phyloP scores from a whole-genome alignment of 1,140 invertebrate species.

The Sycobia sp. region DNA sequence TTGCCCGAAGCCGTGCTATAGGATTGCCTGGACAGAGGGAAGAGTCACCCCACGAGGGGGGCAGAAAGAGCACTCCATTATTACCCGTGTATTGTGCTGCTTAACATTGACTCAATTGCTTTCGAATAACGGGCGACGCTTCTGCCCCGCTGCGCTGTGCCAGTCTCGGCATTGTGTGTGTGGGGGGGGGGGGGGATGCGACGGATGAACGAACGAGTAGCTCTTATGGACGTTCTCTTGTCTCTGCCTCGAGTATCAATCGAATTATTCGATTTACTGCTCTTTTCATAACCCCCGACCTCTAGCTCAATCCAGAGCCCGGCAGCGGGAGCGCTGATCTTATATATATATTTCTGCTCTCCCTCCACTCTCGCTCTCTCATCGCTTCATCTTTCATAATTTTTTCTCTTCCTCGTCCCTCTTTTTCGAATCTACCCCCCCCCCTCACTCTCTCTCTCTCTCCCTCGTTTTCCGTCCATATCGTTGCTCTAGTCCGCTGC shows the following conservation, averaged over 20 bases:
- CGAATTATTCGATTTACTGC: conserved; percentile 61
- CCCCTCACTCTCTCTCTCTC: background rate
- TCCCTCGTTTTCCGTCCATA: no score
- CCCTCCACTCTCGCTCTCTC: background rate
- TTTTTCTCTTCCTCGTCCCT: background rate
- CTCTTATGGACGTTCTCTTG: conserved; percentile 29
- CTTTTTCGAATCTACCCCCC: background rate
- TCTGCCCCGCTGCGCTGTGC: conserved; percentile 8
- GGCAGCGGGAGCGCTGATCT: conserved; percentile 33
- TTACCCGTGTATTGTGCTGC: conserved; percentile 63
- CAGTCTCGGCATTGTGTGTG: no score
- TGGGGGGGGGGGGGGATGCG: conserved; percentile 19
- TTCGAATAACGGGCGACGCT: conserved; percentile 56
- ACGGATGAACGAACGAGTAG: conserved; percentile 4
- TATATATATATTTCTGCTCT: conserved; percentile 21
- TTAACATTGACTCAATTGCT: conserved; percentile 63
- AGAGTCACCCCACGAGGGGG: conserved; percentile 61
- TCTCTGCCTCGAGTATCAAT: conserved; percentile 47
- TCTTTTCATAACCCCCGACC: conserved; percentile 49
- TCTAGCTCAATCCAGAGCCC: no score
- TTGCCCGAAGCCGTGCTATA: conserved; percentile 43
- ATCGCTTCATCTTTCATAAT: background rate
- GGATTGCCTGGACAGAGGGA: conserved; percentile 37
- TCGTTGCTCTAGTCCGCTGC: background rate
- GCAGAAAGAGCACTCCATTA: conserved; percentile 53